Evolutionary conservation across 1,140 invertebrate genomes (phyloP).

Genomic region (Drosophila obscura): DNA sequence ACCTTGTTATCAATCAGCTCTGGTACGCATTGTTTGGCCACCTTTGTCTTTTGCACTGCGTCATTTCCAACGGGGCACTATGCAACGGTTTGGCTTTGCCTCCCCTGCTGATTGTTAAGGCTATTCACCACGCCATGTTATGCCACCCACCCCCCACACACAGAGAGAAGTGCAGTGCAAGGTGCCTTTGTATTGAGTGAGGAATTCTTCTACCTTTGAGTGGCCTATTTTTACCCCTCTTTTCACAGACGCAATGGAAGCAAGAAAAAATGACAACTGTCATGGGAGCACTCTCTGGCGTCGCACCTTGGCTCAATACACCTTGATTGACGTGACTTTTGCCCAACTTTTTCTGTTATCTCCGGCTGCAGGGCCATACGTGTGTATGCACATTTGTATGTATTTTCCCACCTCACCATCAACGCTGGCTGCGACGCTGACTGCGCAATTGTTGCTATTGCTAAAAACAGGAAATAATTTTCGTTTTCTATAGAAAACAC

Average conservation of each 20-base stretch:
- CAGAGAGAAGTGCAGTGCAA: too few relatives aligned
- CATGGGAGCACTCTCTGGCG: too few relatives aligned
- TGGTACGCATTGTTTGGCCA: conserved; percentile 39
- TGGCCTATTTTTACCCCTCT: too few relatives aligned
- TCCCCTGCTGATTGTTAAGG: too few relatives aligned
- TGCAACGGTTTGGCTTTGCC: conserved; percentile 24
- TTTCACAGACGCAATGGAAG: too few relatives aligned
- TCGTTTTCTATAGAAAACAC: conserved; percentile 60
- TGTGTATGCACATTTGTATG: not conserved
- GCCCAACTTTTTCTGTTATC: conserved; percentile 33
- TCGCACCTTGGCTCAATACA: too few relatives aligned
- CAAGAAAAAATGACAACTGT: too few relatives aligned
- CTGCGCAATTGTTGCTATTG: conserved; percentile 26
- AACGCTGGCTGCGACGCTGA: not conserved
- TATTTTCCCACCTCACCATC: conserved; percentile 21
- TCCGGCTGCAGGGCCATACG: conserved; percentile 10
- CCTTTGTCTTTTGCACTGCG: conserved; percentile 32
- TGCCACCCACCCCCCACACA: too few relatives aligned
- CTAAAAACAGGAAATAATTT: conserved; percentile 68
- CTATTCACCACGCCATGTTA: too few relatives aligned
- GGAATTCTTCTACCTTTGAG: too few relatives aligned
- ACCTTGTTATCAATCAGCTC: conserved; percentile 46
- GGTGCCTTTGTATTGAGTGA: too few relatives aligned
- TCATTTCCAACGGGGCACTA: conserved; percentile 41
- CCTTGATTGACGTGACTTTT: too few relatives aligned